Evolutionary conservation across 2,888 invertebrate genomes (phyloP), one percentile per base, ranked within the genome.

Genomic region (Nephrocerus scutellatus): DNA sequence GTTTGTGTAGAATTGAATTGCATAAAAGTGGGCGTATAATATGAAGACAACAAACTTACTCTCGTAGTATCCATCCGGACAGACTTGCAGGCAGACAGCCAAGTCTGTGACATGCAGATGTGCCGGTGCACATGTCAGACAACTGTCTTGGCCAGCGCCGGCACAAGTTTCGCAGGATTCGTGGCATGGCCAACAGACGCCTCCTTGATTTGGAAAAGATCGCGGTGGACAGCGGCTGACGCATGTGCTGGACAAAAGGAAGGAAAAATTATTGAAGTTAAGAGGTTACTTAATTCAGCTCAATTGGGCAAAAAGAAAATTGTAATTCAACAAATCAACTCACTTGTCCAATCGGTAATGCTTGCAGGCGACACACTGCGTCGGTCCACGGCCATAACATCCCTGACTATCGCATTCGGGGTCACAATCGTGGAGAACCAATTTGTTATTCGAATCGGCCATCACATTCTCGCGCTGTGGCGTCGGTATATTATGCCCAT

Each of bases 131-230:
- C 90, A 90, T 3, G 84, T 82, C 29, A 88, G 70, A 58, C 90
- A 90, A 36, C 86, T 86, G 60, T 87, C 86, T 60, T 85, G 86
- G 9, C 87, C 86, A 4, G 88, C 80, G 6, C 90, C 91, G 16
- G 84, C 85, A 56, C 91, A 92, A 12, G 85, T 88, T 61, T 85
- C 83, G 58, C 91, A 92, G 10, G 87, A 86, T 59, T 88, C 86
- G 59, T 90, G 88, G 55, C 91, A 92, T 0, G 84, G 83, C 77
- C 83, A 83, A 56, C 90, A 91, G 15, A 82, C 77, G 28, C 80
- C 84, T 26, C 82, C 82, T 54, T 82, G 80, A 59, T 86, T 85
- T 0, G 83, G 80, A 55, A 82, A 90, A 57, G 86, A 88, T 52
- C 87, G 75, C 10, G 85, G 85, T 6, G 89, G 89, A 60, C 90